Evolutionary conservation across 2,113 vertebrate species (phyloP), one percentile per base, ranked within the genome.

Genomic region (Scophthalmus maximus): DNA sequence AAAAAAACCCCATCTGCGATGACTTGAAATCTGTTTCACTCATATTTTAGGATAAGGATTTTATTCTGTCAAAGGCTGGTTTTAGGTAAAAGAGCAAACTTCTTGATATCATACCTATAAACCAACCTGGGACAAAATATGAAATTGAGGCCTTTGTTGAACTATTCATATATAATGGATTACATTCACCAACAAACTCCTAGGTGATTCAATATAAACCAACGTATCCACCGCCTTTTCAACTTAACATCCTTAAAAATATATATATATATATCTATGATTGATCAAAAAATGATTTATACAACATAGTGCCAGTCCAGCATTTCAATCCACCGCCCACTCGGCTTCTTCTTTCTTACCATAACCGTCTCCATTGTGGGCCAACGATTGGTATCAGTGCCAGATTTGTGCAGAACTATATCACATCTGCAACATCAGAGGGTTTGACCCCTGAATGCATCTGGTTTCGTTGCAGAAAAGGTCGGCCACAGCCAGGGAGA

Each of bases 381-480:
- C 18, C 47, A 57, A 18, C 79, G 88, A 91, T 88, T 55, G 51
- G 25, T 77, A 89, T 90, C 87, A 32, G 68, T n/a, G 14, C 52
- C 65, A 81, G 71, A 89, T 84, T 84, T 79, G 82, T 78, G 79
- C 79, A 68, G 68, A 87, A 84, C 85, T 56, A 82, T 56, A 82
- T 90, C 78, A 72, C 26, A 57, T 72, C 42, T 61, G 67, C 62
- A 56, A 81, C 88, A 87, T 90, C 91, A 89, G 79, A 92, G 68
- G 73, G 49, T 11, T 15, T 14, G 56, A 49, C 42, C 82, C n/a
- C 61, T 68, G 76, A 84, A 87, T 77, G 81, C 79, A 73, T 86
- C 76, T 78, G 68, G 78, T 88, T 88, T 89, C 76, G 78, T 74
- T 83, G 88, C 71, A 66, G 90, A 82, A 89, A 94, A 93, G 92